phyloP scores from a whole-genome alignment of 2,888 invertebrate genomes.

The Augochlorella aurata region DNA sequence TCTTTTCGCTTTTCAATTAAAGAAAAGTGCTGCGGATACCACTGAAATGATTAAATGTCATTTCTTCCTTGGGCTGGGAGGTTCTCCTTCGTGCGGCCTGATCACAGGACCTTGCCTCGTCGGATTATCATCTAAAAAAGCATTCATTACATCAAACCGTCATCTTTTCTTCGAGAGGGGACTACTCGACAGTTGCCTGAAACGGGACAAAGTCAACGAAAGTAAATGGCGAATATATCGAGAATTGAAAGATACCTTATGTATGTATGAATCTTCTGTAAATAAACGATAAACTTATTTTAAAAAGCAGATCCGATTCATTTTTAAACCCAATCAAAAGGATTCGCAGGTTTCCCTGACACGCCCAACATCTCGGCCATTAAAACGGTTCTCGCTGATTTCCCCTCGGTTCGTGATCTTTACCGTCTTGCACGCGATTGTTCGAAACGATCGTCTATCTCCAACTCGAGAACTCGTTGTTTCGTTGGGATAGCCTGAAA shows the following conservation, averaged over 20 bases:
- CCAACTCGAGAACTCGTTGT: not conserved
- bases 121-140: slow-evolving; percentile 3
- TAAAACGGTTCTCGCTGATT: too few relatives aligned
- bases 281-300: slow-evolving; percentile 2
- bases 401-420: not conserved
- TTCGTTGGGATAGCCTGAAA: not conserved
- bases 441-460: not conserved
- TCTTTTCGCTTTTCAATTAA: slow-evolving; percentile 9
- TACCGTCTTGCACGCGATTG: not conserved
- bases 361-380: too few relatives aligned
- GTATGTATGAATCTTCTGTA: not conserved
- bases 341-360: too few relatives aligned
- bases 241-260: slow-evolving; percentile 4
- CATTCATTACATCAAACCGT: not conserved
- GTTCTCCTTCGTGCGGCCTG: not conserved
- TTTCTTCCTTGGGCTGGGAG: slow-evolving; percentile 7
- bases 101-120: slow-evolving; percentile 7
- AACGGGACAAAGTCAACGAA: slow-evolving; percentile 3
- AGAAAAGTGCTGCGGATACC: slow-evolving; percentile 7
- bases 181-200: slow-evolving; percentile 5
- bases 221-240: slow-evolving; percentile 2
- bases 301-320: not conserved
- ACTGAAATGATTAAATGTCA: slow-evolving; percentile 7
- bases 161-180: not conserved
- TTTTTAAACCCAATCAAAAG: not conserved